phyloP scores from a whole-genome alignment of 2,113 vertebrate species.

The Rhinolophus ferrumequinum region DNA sequence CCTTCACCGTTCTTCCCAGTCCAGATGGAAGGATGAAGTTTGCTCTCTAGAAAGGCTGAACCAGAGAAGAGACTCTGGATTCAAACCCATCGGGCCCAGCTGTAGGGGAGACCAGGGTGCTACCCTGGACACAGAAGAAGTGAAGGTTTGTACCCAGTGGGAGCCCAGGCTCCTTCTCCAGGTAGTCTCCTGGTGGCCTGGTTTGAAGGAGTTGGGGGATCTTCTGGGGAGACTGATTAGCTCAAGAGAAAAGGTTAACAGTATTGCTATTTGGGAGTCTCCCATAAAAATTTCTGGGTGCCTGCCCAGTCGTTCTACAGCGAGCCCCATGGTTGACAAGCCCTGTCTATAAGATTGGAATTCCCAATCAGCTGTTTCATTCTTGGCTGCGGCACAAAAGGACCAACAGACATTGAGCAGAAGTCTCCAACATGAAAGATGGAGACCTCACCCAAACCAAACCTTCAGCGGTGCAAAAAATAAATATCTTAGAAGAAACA shows the following conservation, averaged over 20 bases:
- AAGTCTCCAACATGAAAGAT: not conserved
- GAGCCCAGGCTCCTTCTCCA: not conserved
- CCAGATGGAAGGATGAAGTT: not conserved
- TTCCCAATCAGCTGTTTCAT: not conserved
- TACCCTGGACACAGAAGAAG: not conserved
- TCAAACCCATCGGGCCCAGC: not conserved
- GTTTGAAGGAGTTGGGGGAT: not conserved
- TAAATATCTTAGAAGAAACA: not conserved
- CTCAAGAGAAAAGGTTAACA: not conserved
- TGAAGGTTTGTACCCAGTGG: not conserved
- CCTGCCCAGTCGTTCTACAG: rapidly evolving
- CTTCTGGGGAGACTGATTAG: not conserved
- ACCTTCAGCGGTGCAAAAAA: not conserved
- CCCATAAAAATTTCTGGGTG: not conserved
- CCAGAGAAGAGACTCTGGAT: not conserved
- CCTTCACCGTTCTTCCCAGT: not conserved
- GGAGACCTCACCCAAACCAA: not conserved
- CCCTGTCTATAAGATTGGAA: not conserved
- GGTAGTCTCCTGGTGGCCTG: not conserved
- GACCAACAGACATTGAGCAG: not conserved
- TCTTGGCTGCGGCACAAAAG: not conserved
- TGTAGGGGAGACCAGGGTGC: rapidly evolving
- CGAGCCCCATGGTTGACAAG: not conserved
- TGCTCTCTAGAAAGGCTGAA: not conserved
- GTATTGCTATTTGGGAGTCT: not conserved